Base-by-base conservation (phyloP, 2,797 vertebrate species). In the Triplophysa bombifrons region DNA sequence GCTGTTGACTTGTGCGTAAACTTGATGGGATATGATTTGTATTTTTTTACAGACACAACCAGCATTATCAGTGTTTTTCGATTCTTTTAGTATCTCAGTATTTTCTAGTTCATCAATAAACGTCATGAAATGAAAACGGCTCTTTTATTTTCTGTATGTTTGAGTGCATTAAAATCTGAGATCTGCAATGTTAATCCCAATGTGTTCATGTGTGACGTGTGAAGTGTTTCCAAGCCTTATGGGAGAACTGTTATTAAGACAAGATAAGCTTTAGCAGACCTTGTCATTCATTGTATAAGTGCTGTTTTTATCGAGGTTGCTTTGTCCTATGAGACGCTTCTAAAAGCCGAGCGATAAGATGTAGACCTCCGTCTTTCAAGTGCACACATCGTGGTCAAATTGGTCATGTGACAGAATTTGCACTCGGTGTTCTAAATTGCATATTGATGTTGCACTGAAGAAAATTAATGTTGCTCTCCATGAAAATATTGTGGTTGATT, bases 91-190 rank as follows among this genome's bases (percentile, higher is more conserved):
- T 92, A 93, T 90, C 88, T 92, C 88, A 86, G 89, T 92, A 92
- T 94, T 94, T 94, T 94, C 90, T 94, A 94, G 93, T 90, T 92
- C 88, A 92, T 91, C 92, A 94, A 93, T 94, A 94, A 94, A 94
- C 86, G 55, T 85, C 30, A 51, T 84, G 61, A 82, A 82, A 84
- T 66, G 17, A 10, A 65, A 68, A 44, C 9, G 63, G 25, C 50
- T 60, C 46, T 41, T 12, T 20, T 76, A 12, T 58, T 25, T 56
- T 66, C 66, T 65, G 10, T 64, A 7, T n/a, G 46, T 58, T 25
- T 22, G 14, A 27, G 16, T 64, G 12, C 12, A 48, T 53, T 25
- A 34, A 63, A 50, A 9, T 27, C 19, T 17, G n/a, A 22, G 34
- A 20, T 44, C 17, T 38, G 60, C 25, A 41, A 1, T 27, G 34